phyloP scores from a whole-genome alignment of 2,888 invertebrate species.

The Melanotus villosus region DNA sequence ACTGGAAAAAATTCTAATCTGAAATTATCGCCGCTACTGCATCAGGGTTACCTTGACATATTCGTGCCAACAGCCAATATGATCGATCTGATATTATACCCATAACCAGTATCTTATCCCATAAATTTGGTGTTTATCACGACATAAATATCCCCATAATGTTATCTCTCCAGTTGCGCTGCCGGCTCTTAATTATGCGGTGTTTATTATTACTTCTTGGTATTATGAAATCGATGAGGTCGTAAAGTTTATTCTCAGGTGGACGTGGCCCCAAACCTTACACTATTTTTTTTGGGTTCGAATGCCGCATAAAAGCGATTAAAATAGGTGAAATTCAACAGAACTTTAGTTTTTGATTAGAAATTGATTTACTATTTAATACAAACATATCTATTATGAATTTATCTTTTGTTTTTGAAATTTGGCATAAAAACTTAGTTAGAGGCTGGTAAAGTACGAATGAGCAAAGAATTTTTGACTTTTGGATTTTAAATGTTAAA shows the following conservation, averaged over 20 bases:
- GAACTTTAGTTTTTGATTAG: too few relatives aligned
- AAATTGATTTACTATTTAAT: too few relatives aligned
- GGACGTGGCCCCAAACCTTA: too few relatives aligned
- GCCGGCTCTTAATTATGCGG: constrained; percentile 12
- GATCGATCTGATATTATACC: constrained; percentile 44
- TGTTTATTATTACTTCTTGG: constrained; percentile 12
- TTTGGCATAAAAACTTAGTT: too few relatives aligned
- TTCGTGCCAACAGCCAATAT: constrained; percentile 44
- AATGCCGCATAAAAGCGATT: too few relatives aligned
- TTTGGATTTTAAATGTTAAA: too few relatives aligned
- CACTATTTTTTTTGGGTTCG: too few relatives aligned
- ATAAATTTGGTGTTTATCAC: constrained; percentile 48
- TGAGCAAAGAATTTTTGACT: too few relatives aligned
- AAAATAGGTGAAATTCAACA: too few relatives aligned
- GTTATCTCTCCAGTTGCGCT: neutral
- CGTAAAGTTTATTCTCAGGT: neutral
- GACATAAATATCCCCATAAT: constrained; percentile 42
- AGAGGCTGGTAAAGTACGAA: too few relatives aligned
- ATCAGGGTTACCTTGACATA: constrained; percentile 40
- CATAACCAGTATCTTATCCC: constrained; percentile 41
- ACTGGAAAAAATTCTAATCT: constrained; percentile 33
- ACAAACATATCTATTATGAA: too few relatives aligned
- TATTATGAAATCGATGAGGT: constrained; percentile 5
- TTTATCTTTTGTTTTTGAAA: too few relatives aligned
- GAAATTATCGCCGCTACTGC: constrained; percentile 40